Percentiles rank a stretch among this genome's conserved stretches.
These are phyloP conservation scores for Globodera rostochiensis DNA, from an alignment of 1,140 invertebrate species.

Conservation along the genomic window DNA sequence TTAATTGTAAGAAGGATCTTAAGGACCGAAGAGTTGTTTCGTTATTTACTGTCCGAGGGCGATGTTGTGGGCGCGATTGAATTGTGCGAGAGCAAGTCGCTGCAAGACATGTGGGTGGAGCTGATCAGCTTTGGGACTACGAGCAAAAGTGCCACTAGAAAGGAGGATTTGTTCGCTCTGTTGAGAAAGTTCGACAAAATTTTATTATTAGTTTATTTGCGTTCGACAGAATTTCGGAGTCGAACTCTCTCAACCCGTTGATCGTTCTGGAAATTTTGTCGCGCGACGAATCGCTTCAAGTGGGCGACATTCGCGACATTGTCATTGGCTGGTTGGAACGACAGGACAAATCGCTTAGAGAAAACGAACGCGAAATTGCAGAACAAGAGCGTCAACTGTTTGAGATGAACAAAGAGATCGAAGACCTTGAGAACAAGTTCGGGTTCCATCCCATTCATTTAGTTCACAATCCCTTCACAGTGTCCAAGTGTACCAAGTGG, in stretches of 20 bases:
- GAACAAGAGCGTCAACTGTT: constrained; percentile 40
- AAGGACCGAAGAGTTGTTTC: constrained; percentile 48
- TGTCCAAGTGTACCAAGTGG: constrained; percentile 57
- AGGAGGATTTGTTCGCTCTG: constrained; percentile 35
- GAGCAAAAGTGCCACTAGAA: constrained; percentile 39
- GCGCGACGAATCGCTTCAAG: constrained; percentile 44
- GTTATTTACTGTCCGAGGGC: constrained; percentile 55
- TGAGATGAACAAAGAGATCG: constrained; percentile 53
- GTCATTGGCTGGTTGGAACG: constrained; percentile 55
- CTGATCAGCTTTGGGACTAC: constrained; percentile 47
- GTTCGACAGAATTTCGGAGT: constrained; percentile 34
- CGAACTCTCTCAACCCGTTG: constrained; percentile 54
- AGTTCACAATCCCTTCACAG: constrained; percentile 30
- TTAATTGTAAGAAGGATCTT: neutral
- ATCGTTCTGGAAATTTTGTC: constrained; percentile 61
- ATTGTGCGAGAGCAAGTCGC: constrained; percentile 48
- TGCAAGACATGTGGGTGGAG: constrained; percentile 60
- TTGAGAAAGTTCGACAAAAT: constrained; percentile 45
- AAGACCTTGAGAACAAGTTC: constrained; percentile 49
- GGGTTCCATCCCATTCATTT: neutral
- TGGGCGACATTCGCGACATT: constrained; percentile 56
- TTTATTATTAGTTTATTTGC: constrained; percentile 15
- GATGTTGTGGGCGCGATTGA: constrained; percentile 53
- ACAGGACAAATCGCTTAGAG: constrained; percentile 49
- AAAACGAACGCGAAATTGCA: constrained; percentile 42